These are phyloP conservation scores for Chaenodraco wilsoni DNA, from an alignment of 2,797 vertebrate genomes.

Conservation along the genomic window DNA sequence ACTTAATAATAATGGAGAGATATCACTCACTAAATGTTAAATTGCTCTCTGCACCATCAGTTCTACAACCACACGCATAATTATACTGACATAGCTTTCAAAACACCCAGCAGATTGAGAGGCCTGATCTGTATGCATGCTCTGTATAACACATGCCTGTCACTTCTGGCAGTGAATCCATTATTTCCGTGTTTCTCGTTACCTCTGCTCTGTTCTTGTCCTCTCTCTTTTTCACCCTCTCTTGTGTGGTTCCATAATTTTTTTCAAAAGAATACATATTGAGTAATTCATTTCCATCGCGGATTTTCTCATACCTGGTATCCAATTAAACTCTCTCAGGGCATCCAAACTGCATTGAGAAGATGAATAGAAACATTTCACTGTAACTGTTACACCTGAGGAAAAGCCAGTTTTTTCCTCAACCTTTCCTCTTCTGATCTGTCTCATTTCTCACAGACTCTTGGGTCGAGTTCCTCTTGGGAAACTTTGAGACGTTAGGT, in stretches of 20 bases:
- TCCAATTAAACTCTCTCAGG: constrained; percentile 59
- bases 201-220: constrained; percentile 45
- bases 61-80: constrained; percentile 56
- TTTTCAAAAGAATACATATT: constrained; percentile 52
- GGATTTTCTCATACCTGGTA: constrained; percentile 49
- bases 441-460: constrained; percentile 41
- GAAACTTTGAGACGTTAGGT: constrained; percentile 54
- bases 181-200: constrained; percentile 63
- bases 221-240: constrained; percentile 32
- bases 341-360: constrained; percentile 38
- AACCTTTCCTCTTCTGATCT: background rate
- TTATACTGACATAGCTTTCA: constrained; percentile 66
- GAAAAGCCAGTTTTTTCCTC: constrained; percentile 6
- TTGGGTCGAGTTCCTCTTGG: constrained; percentile 48
- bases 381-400: constrained; percentile 36
- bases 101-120: constrained; percentile 65
- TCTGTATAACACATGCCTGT: constrained; percentile 65
- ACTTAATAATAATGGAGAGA: constrained; percentile 58
- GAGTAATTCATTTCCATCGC: constrained; percentile 59
- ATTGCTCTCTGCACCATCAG: constrained; percentile 62
- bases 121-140: constrained; percentile 69
- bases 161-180: constrained; percentile 66
- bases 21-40: constrained; percentile 66
- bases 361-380: constrained; percentile 48
- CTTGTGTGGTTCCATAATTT: constrained; percentile 47